Evolutionary conservation across 64 coral and sea anemone species (phyloP).

Genomic region (Dendrophyllia cribrosa): DNA sequence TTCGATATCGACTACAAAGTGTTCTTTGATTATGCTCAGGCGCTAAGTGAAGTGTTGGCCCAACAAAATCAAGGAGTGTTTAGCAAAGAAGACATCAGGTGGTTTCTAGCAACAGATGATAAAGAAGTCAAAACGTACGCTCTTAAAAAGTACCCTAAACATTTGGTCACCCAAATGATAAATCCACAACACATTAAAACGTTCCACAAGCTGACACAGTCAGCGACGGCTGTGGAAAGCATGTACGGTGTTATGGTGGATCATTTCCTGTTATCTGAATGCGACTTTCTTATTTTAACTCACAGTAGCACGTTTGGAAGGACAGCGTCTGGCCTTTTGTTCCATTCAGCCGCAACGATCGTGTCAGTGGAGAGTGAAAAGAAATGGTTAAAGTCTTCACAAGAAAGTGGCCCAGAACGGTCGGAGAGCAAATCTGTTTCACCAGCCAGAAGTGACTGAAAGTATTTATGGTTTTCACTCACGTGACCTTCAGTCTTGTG

Average conservation of each 20-base stretch:
- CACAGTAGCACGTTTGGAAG: conserved; percentile 56
- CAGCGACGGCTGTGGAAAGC: conserved; percentile 31
- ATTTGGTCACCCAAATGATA: conserved; percentile 44
- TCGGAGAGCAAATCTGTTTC: no score
- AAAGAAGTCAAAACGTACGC: conserved; percentile 16
- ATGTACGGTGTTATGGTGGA: conserved; percentile 52
- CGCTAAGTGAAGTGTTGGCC: neutral
- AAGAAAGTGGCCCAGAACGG: neutral
- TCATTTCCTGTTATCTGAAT: conserved; percentile 77
- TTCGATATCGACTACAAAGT: conserved; percentile 18
- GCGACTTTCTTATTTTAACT: conserved; percentile 69
- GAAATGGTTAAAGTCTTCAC: no score
- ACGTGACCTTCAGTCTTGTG: no score
- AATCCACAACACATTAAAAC: conserved; percentile 66
- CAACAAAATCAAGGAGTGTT: neutral
- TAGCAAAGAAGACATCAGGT: neutral
- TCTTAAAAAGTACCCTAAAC: neutral
- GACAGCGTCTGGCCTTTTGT: conserved; percentile 45
- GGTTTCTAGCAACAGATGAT: conserved; percentile 56
- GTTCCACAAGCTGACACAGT: neutral
- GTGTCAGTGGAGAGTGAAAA: no score
- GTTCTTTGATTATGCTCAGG: conserved; percentile 27
- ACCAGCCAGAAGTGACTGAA: no score
- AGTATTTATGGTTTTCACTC: no score
- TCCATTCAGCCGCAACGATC: conserved; percentile 35